Percentiles rank a stretch among this genome's conserved stretches.
Evolutionary conservation across 2,113 vertebrate genomes (phyloP).

Genomic region (Nesoenas mayeri): DNA sequence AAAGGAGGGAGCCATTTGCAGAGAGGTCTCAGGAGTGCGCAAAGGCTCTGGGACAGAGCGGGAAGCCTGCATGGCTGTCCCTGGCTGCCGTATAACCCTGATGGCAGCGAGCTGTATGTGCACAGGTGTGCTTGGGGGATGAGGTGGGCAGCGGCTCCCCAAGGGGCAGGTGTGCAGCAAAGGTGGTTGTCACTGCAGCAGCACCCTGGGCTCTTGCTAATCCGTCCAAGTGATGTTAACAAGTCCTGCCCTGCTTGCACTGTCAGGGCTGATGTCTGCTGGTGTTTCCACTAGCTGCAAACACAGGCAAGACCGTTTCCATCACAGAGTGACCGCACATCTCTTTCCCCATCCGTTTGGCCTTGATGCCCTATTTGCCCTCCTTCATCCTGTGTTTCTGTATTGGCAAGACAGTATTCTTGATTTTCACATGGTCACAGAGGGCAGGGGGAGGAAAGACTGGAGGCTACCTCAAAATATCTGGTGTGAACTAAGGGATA

Average conservation of each 20-base stretch:
- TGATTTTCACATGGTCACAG: background rate
- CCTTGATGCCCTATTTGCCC: background rate
- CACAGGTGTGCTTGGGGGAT: accelerated
- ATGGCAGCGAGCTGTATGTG: background rate
- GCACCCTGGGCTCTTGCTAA: background rate
- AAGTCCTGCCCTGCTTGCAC: background rate
- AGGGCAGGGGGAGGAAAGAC: background rate
- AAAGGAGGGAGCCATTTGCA: background rate
- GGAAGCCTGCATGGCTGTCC: background rate
- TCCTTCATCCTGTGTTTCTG: background rate
- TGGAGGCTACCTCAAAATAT: background rate
- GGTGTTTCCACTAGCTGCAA: background rate
- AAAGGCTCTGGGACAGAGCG: background rate
- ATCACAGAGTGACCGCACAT: background rate
- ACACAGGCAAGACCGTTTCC: background rate
- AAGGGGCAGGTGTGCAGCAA: background rate
- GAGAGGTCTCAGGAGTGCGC: background rate
- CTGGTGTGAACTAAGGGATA: background rate
- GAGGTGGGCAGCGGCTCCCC: accelerated
- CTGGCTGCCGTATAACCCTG: background rate
- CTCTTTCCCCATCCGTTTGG: background rate
- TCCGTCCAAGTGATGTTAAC: background rate
- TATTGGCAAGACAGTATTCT: background rate
- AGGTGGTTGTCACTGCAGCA: accelerated
- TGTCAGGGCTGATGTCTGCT: background rate